Conservation (phyloP, 2,113 vertebrate species). For the Delphinapterus leucas region DNA sequence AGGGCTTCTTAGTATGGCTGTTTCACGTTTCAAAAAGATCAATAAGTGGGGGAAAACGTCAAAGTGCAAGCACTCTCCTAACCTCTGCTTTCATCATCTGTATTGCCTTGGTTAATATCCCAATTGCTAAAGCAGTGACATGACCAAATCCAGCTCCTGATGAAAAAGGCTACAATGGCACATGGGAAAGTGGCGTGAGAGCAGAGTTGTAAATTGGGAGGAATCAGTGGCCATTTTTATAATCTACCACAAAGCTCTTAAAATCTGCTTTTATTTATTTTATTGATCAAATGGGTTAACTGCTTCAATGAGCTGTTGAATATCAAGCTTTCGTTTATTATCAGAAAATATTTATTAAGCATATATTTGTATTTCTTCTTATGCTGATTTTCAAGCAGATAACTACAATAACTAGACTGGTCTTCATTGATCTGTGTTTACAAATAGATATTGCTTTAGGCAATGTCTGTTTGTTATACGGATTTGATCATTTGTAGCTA, state of each 20-base stretch:
- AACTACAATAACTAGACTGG: background rate
- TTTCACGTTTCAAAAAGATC: background rate
- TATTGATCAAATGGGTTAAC: background rate
- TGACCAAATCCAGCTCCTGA: background rate
- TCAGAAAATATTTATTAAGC: background rate
- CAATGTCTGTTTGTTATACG: background rate
- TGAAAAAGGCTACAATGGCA: background rate
- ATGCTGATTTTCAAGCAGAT: background rate
- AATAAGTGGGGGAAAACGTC: background rate
- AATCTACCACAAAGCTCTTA: background rate
- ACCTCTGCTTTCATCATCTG: background rate
- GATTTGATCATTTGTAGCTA: constrained; percentile 22
- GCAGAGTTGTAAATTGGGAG: background rate
- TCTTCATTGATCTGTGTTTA: background rate
- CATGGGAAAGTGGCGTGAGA: background rate
- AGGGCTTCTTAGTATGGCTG: background rate
- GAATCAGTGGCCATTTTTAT: too few species aligned
- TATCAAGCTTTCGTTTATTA: background rate
- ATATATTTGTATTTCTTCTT: background rate
- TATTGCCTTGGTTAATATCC: background rate
- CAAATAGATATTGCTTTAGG: background rate
- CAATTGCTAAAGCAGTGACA: background rate
- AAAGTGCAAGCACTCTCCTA: background rate
- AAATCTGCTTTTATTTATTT: background rate
- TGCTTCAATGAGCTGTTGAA: background rate